Conservation (phyloP, 2,888 invertebrate species). For the Dioctria rufipes region DNA sequence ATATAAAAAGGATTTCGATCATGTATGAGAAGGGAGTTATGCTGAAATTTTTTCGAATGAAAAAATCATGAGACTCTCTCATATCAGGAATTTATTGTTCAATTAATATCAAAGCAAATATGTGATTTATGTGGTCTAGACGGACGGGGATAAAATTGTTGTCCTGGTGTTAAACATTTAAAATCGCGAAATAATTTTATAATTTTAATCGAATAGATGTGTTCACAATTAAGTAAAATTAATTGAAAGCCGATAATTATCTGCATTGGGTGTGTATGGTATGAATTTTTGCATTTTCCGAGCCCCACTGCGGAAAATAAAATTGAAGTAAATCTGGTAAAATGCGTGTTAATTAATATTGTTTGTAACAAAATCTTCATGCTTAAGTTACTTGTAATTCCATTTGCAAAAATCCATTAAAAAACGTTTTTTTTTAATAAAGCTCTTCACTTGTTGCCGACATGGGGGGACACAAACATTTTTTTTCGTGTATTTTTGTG, state of each 20-base stretch:
- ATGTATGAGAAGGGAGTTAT: not conserved
- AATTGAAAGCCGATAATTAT: slow-evolving; percentile 27
- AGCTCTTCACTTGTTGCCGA: slow-evolving; percentile 1
- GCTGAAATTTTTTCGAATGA: too few relatives aligned
- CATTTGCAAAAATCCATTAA: slow-evolving; percentile 21
- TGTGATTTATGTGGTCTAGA: not conserved
- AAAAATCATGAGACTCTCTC: too few relatives aligned
- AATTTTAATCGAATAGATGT: slow-evolving; percentile 17
- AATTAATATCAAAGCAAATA: not conserved
- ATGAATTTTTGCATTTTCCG: too few relatives aligned
- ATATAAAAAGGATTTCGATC: not conserved
- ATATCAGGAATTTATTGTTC: slow-evolving; percentile 10
- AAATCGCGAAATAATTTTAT: too few relatives aligned
- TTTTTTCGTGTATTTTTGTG: too few relatives aligned
- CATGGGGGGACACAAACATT: too few relatives aligned
- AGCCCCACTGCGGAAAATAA: too few relatives aligned
- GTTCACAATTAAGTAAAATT: slow-evolving; percentile 17
- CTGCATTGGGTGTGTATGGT: too few relatives aligned
- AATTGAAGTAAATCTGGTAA: too few relatives aligned
- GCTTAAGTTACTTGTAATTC: slow-evolving; percentile 18
- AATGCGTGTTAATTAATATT: not conserved
- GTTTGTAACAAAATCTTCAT: not conserved
- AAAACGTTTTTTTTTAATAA: not conserved
- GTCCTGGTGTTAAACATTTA: not conserved
- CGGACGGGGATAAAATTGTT: not conserved